Base-by-base conservation (phyloP, 2,888 invertebrate genomes). In the Dinocampus coccinellae region DNA sequence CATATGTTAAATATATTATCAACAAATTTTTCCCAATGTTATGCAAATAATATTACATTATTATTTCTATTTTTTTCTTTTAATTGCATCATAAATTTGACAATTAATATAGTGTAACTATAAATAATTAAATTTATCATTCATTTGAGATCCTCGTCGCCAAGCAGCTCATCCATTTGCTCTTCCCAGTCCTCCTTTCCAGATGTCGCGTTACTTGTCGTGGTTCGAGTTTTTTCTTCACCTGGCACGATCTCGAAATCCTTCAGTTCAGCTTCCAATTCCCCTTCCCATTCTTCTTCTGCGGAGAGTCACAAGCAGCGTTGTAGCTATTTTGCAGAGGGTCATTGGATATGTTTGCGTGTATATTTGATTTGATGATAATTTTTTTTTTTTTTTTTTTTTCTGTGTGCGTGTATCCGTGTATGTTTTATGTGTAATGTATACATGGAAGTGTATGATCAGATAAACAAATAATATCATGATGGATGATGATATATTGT, bases 231-330 rank as follows among this genome's bases (percentile, higher is more conserved):
- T 71, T 78, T 75, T 71, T 74, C 80, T 66, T 83, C 82, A 68
- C 91, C 91, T 73, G 90, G 89, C 55, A 97, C 96, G 80, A 97
- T 95, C 89, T 98, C 97, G 88, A 95, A 98, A 87, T 97, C 97
- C 88, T 96, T 96, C 80, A 98, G 91, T 89, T 98, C 97, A 63
- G 96, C 96, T 87, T 97, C 97, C 85, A 98, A 89, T 89, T 98
- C 97, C 87, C 95, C 95, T 90, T 98, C 98, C 97, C 97, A 97
- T 90, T 97, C 96, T 89, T 96, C 95, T 93, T 93, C 89, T 91
- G 89, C 84, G 85, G 88, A 86, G 82, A 84, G 80, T 83, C 81
- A 86, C 83, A 85, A 84, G 84, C 82, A 83, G 84, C 82, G 81
- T 83, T 83, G 83, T 83, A 85, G 82, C 82, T 81, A 83, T 81